Base-by-base conservation (phyloP, 2,113 vertebrate genomes). In the Monarcha castaneiventris region DNA sequence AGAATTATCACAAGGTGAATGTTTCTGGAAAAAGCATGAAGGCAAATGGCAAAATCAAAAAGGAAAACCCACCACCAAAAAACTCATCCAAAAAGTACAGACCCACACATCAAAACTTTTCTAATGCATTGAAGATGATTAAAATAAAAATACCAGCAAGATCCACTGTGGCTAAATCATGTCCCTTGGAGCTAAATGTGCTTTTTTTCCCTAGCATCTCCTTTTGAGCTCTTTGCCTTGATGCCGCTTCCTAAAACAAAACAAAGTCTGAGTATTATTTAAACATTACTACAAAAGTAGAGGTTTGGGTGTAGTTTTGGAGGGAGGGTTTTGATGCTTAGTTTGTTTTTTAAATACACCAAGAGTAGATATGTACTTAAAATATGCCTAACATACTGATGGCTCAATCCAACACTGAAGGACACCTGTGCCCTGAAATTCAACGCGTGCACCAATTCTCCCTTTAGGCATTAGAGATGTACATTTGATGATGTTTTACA, bases 91-190 rank as follows among this genome's bases (percentile, higher is more conserved):
- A 37, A 72, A 77, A 23, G 2, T 48, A 89, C 15, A 52, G 44
- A n/a, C 3, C 2, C 35, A 46, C 26, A n/a, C 6, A 6, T 16
- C 43, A 29, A 64, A 58, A 59, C 27, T 35, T 66, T 44, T 46
- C 9, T 66, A 81, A 41, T 39, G 3, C 11, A 46, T 2, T 46
- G 7, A n/a, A 58, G 16, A 58, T 12, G 9, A 68, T 11, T 15
- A 48, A n/a, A 71, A 58, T 26, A 75, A 32, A 74, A 76, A 71
- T 93, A 95, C 91, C 92, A 91, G 52, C 7, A 72, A 44, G 43
- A 62, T 88, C 39, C 37, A 52, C 37, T 27, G 37, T 35, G 79
- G 62, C 17, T 9, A 72, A 29, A 23, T 71, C 13, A 0, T 37
- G 22, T 33, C 2, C 33, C 27, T 73, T 84, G 55, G 79, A 46